Base-by-base conservation (phyloP, 2,888 invertebrate species). In the Cremastobaeus sp. region DNA sequence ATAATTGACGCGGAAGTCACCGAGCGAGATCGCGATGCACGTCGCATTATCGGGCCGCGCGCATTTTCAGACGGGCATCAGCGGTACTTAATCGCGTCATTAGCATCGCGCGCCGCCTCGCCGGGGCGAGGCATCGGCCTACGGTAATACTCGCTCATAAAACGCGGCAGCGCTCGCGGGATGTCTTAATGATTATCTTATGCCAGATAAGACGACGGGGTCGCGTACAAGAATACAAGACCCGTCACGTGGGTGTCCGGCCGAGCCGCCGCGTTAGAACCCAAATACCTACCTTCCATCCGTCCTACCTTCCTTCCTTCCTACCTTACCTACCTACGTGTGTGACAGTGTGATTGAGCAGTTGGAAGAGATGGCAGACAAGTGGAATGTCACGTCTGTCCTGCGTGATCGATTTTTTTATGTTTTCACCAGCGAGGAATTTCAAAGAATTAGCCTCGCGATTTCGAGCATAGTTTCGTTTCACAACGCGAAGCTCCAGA, bases 131-230 rank as follows among this genome's bases (percentile, higher is more conserved):
- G 74, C 55, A 54, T 30, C 59, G 59, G 64, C 57, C 64, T 60
- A 66, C 70, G 37, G 54, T 64, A 60, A 69, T 57, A 47, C 62
- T 37, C 43, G 30, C 43, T 47, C 32, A 59, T 68, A 45, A 59
- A 59, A 52, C 59, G 60, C 55, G 57, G 50, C 64, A 64, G 48
- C 65, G 62, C 62, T 66, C 62, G 73, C 76, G 59, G 70, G 69
- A 68, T 68, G 73, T 71, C 69, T 64, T 71, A 68, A 76, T 65
- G 74, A 76, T 72, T 74, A 76, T 76, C 76, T 71, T 64, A 76
- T 72, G 64, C 64, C 57, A 55, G 71, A 48, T 65, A 65, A 71
- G 54, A 57, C 17, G 41, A 50, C 59, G 45, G 12, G 20, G 39
- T 45, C 37, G 69, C 69, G 41, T 34, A 32, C 9, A 39, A 32